These are phyloP conservation scores for Euzophera pinguis DNA, from an alignment of 2,888 invertebrate species.

Conservation along the genomic window DNA sequence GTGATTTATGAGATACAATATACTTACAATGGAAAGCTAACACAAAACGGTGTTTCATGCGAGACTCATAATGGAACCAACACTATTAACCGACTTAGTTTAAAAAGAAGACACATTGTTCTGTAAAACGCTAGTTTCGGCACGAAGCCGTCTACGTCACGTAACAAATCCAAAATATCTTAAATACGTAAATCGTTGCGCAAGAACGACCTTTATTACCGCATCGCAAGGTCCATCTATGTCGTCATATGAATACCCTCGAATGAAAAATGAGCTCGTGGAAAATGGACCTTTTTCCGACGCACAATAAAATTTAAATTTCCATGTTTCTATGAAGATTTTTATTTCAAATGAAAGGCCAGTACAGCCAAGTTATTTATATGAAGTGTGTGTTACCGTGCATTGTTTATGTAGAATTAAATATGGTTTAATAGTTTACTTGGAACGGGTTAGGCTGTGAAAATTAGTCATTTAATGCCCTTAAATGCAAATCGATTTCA, in stretches of 20 bases:
- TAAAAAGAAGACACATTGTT: slow-evolving; percentile 69
- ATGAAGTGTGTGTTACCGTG: slow-evolving; percentile 61
- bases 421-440: slow-evolving; percentile 72
- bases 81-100: slow-evolving; percentile 58
- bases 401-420: slow-evolving; percentile 69
- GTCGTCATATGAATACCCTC: slow-evolving; percentile 25
- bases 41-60: slow-evolving; percentile 34
- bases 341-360: slow-evolving; percentile 49
- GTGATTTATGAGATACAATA: slow-evolving; percentile 17
- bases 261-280: slow-evolving; percentile 27
- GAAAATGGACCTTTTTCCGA: slow-evolving; percentile 44
- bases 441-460: slow-evolving; percentile 53
- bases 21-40: slow-evolving; percentile 29
- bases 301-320: slow-evolving; percentile 47
- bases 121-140: slow-evolving; percentile 72
- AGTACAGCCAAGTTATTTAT: slow-evolving; percentile 53
- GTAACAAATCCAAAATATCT: slow-evolving; percentile 51
- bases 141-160: slow-evolving; percentile 69
- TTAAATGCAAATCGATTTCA: too few relatives aligned
- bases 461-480: slow-evolving; percentile 32
- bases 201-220: slow-evolving; percentile 36
- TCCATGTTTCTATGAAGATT: slow-evolving; percentile 31
- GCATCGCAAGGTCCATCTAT: slow-evolving; percentile 32
- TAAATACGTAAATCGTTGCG: slow-evolving; percentile 30
- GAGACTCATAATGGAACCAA: slow-evolving; percentile 45